Conservation (phyloP, 2,113 vertebrate genomes). For the Pedetes capensis region DNA sequence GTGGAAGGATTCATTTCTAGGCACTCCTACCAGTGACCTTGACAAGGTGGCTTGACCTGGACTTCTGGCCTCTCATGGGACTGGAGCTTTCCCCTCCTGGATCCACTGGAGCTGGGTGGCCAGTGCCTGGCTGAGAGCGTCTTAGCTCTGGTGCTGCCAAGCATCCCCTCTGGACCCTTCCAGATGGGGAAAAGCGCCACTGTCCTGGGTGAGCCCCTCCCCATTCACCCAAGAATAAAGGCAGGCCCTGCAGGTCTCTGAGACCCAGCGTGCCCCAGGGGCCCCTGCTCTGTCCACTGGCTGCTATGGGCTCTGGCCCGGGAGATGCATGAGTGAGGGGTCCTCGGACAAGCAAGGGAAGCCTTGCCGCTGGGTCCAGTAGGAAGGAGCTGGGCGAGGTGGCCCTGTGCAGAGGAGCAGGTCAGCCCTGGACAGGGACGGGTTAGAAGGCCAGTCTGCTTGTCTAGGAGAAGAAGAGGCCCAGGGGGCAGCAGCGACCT, state of each 20-base stretch:
- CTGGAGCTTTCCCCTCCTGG: background rate
- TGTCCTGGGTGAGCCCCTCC: background rate
- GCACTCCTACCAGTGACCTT: constrained; percentile 34
- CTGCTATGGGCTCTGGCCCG: background rate
- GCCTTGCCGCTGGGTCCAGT: background rate
- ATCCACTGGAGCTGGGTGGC: background rate
- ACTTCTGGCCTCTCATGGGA: background rate
- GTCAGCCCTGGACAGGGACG: background rate
- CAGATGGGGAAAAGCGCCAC: background rate
- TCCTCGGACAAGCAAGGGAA: background rate
- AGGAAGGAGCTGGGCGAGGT: background rate
- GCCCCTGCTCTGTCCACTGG: background rate
- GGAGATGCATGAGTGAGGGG: no score
- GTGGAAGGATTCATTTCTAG: constrained; percentile 1
- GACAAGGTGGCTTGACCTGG: constrained; percentile 31
- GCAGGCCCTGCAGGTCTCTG: background rate
- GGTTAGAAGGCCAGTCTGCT: no score
- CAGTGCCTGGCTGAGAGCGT: background rate
- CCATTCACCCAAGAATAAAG: background rate
- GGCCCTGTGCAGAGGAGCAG: background rate
- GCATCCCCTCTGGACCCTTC: background rate
- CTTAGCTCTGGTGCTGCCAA: background rate
- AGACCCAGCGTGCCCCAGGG: background rate
- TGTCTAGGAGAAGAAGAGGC: background rate
- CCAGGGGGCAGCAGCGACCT: background rate